phyloP scores from a whole-genome alignment of 23 tunicate species.

The Styela clava region DNA sequence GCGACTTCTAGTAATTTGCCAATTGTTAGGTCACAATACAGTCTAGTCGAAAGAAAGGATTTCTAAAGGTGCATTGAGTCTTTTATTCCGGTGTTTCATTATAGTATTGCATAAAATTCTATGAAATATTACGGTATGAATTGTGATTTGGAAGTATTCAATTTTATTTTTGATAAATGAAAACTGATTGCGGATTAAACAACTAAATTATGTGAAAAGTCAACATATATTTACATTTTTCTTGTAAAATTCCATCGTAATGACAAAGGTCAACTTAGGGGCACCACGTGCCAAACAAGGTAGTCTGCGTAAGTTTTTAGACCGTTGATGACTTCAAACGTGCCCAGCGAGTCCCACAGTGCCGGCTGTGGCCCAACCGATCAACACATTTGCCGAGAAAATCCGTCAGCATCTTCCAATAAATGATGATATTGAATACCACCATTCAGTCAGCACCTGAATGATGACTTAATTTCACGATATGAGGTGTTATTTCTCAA shows the following conservation, averaged over 20 bases:
- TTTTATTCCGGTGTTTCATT: background rate
- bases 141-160: too few species aligned
- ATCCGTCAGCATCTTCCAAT: background rate
- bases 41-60: background rate
- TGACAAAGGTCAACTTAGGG: background rate
- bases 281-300: background rate
- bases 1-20: background rate
- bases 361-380: constrained; percentile 1
- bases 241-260: background rate
- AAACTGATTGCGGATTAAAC: too few species aligned
- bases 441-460: background rate
- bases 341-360: background rate
- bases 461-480: background rate
- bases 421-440: background rate
- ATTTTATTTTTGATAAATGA: too few species aligned
- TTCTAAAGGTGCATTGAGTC: background rate
- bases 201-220: too few species aligned
- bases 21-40: background rate
- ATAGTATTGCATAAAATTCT: background rate
- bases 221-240: too few species aligned
- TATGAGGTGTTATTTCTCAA: background rate
- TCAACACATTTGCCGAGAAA: background rate
- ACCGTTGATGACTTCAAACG: background rate
- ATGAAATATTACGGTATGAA: too few species aligned
- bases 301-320: background rate